A percentile compares a stretch with the other conserved stretches of the same genome.
phyloP scores from a whole-genome alignment of 1,140 invertebrate genomes.

The Cyrtorhinus lividipennis region DNA sequence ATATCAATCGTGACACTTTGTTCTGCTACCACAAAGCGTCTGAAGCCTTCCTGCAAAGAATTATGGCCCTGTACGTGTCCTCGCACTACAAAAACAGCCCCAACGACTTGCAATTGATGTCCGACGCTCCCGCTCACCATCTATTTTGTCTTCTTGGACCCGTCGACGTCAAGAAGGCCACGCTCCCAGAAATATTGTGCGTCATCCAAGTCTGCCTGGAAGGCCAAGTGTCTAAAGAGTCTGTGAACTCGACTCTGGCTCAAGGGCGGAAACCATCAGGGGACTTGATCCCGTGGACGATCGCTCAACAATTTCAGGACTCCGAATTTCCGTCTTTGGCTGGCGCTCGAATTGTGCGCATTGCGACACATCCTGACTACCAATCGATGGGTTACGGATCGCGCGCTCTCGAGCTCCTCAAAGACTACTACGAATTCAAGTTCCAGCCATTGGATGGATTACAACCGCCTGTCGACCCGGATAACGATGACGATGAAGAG shows the following conservation, averaged over 20 bases:
- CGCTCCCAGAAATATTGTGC: constrained; percentile 79
- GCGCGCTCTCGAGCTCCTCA: constrained; percentile 64
- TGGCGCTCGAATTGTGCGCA: constrained; percentile 84
- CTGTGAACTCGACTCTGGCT: constrained; percentile 60
- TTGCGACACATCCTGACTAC: constrained; percentile 97
- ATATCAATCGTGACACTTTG: constrained; percentile 83
- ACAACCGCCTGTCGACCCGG: constrained; percentile 34
- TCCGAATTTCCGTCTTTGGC: constrained; percentile 79
- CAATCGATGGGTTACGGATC: constrained; percentile 94
- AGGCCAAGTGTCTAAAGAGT: constrained; percentile 76
- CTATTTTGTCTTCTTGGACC: constrained; percentile 91
- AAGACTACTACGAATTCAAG: constrained; percentile 79
- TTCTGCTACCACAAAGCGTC: constrained; percentile 96
- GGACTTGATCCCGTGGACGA: constrained; percentile 96
- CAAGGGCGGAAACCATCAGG: constrained; percentile 81
- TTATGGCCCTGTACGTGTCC: constrained; percentile 88
- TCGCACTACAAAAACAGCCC: constrained; percentile 99
- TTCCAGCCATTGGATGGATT: constrained; percentile 48
- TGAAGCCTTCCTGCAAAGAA: constrained; percentile 80
- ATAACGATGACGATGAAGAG: constrained; percentile 44
- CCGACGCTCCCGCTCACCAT: constrained; percentile 96
- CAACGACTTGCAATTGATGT: constrained; percentile 97
- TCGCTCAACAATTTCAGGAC: constrained; percentile 92
- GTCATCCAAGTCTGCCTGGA: constrained; percentile 90
- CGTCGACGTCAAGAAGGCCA: constrained; percentile 47